These are phyloP conservation scores for Tenrec ecaudatus DNA, from an alignment of 2,113 vertebrate species.

Conservation along the genomic window DNA sequence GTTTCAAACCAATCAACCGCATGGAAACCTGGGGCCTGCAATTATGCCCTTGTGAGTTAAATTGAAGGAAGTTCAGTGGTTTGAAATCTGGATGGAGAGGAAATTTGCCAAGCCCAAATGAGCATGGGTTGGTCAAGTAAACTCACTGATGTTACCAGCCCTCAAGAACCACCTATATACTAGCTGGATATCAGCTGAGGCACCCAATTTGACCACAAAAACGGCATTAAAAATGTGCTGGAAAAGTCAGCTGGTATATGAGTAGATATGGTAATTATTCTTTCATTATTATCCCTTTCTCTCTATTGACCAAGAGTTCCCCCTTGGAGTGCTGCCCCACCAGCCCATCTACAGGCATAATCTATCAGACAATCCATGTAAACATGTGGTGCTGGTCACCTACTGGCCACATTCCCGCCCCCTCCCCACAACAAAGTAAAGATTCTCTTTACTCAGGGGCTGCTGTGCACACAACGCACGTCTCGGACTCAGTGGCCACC, in stretches of 20 bases:
- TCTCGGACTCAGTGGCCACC: background rate
- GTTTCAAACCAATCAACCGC: slow-evolving; percentile 17
- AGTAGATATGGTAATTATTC: too few species aligned
- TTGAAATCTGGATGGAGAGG: slow-evolving; percentile 7
- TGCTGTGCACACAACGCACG: background rate
- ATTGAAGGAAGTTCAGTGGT: slow-evolving; percentile 19
- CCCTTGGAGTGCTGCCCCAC: background rate
- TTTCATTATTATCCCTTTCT: background rate
- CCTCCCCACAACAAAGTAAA: background rate
- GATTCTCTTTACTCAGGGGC: background rate
- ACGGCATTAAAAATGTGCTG: too few species aligned
- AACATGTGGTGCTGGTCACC: background rate
- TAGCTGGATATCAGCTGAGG: too few species aligned
- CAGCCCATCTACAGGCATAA: background rate
- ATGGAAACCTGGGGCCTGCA: slow-evolving; percentile 35
- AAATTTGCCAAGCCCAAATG: background rate
- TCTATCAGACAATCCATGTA: background rate
- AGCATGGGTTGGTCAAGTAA: background rate
- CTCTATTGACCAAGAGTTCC: background rate
- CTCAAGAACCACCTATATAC: too few species aligned
- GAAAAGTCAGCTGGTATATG: too few species aligned
- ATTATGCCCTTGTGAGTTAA: slow-evolving; percentile 2
- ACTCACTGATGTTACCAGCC: background rate
- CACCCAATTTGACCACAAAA: too few species aligned
- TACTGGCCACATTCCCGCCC: background rate